Conservation (phyloP, 2,888 invertebrate genomes). For the Leucoptera coffeella region DNA sequence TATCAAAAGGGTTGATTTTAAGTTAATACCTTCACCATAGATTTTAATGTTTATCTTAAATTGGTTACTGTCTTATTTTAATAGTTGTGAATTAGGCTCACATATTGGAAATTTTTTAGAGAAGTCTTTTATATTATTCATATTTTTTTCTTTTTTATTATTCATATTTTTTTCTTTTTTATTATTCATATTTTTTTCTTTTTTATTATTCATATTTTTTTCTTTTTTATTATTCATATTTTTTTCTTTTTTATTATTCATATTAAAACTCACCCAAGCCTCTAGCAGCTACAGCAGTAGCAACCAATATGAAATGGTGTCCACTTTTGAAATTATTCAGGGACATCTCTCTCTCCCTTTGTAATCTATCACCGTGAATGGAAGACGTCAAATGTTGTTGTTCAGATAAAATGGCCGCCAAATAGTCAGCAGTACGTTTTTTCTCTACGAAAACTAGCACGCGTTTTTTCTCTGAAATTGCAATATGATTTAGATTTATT, state of each 20-base stretch:
- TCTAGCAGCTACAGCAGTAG: constrained; percentile 91
- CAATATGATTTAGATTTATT: neutral
- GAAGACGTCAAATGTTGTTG: constrained; percentile 84
- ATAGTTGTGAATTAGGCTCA: no score
- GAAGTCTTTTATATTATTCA: no score
- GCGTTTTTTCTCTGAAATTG: constrained; percentile 26
- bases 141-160: no score
- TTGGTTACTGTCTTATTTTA: no score
- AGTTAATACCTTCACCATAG: no score
- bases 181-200: no score
- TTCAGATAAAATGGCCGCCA: constrained; percentile 77
- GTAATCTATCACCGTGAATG: constrained; percentile 96
- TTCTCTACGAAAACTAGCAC: constrained; percentile 87
- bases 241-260: neutral
- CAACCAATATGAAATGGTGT: constrained; percentile 74
- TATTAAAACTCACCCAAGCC: constrained; percentile 61
- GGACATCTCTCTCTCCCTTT: constrained; percentile 93
- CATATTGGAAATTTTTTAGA: no score
- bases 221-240: no score
- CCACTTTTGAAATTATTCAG: constrained; percentile 82
- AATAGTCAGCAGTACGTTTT: constrained; percentile 84
- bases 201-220: no score
- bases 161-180: no score
- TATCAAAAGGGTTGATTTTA: no score
- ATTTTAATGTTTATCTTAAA: no score